A percentile compares a stretch with the other conserved stretches of the same genome.
Conservation (phyloP, 1,140 invertebrate species). For the Tetraneura akinire region DNA sequence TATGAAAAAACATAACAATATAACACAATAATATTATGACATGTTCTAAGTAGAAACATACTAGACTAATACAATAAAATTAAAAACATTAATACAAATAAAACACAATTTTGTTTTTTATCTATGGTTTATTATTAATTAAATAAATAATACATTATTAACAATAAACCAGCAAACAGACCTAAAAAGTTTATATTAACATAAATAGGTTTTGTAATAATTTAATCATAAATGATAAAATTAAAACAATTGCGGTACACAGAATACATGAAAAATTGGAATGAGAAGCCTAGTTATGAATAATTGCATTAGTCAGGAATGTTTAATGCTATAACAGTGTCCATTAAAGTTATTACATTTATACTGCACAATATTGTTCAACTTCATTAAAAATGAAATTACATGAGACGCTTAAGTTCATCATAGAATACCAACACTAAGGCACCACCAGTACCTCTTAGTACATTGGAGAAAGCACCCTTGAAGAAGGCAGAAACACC, state of each 20-base stretch:
- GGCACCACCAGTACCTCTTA: constrained; percentile 77
- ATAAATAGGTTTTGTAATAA: constrained; percentile 25
- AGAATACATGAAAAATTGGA: constrained; percentile 43
- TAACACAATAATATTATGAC: not conserved
- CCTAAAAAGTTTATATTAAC: constrained; percentile 23
- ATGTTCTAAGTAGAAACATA: not conserved
- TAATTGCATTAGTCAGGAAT: constrained; percentile 43
- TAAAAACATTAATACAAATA: constrained; percentile 13
- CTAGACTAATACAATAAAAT: not conserved
- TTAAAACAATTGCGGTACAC: constrained; percentile 36
- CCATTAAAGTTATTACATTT: constrained; percentile 42
- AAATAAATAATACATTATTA: constrained; percentile 34
- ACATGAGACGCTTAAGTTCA: constrained; percentile 71
- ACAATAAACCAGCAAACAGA: constrained; percentile 37
- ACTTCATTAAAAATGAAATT: constrained; percentile 48
- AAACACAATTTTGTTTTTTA: not conserved
- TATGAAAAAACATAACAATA: constrained; percentile 32
- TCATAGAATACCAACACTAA: constrained; percentile 78
- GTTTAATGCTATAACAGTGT: constrained; percentile 47
- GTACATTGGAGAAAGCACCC: constrained; percentile 77
- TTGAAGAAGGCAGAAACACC: constrained; percentile 76
- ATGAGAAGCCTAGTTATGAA: constrained; percentile 39
- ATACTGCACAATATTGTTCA: constrained; percentile 43
- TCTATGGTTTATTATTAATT: constrained; percentile 47
- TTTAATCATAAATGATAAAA: constrained; percentile 20